Percentiles rank a stretch among this genome's conserved stretches.
Conservation (phyloP, 2,797 vertebrate genomes). For the Sebastes iracundus region DNA sequence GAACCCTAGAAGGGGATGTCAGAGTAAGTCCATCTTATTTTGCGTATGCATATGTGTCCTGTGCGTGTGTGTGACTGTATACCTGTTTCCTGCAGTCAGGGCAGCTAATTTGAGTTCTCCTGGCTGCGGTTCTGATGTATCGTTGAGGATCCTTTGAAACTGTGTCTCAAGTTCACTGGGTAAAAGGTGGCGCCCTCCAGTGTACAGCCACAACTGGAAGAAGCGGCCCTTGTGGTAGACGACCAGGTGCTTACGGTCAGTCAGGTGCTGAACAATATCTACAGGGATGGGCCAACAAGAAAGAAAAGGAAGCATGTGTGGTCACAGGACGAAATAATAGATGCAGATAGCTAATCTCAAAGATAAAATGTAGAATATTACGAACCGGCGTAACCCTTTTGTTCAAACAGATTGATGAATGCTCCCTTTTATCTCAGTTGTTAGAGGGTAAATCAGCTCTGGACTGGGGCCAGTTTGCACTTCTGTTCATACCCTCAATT, state of each 20-base stretch:
- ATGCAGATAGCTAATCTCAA: not conserved
- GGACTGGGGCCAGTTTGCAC: not conserved
- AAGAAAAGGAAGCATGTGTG: not conserved
- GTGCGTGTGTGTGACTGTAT: not conserved
- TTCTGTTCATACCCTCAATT: not conserved
- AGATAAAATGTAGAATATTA: not conserved
- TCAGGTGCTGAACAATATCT: conserved; percentile 89
- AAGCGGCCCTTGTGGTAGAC: conserved; percentile 93
- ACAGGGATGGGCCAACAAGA: not conserved
- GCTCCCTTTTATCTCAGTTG: not conserved
- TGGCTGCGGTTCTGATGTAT: conserved; percentile 85
- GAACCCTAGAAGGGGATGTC: conserved; percentile 73
- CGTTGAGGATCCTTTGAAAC: conserved; percentile 92
- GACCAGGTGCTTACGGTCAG: conserved; percentile 90
- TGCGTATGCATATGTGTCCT: not conserved
- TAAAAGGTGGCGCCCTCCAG: conserved; percentile 87
- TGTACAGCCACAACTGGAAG: conserved; percentile 92
- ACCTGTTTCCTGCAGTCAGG: conserved; percentile 92
- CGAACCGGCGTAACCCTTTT: not conserved
- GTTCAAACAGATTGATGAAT: not conserved
- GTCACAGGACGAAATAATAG: not conserved
- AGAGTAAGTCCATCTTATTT: not conserved
- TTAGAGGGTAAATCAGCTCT: not conserved
- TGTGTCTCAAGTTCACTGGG: conserved; percentile 92
- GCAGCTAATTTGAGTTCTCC: conserved; percentile 90